These are phyloP conservation scores for Drosophila peninsularis DNA, from an alignment of 2,888 invertebrate genomes.

Conservation along the genomic window DNA sequence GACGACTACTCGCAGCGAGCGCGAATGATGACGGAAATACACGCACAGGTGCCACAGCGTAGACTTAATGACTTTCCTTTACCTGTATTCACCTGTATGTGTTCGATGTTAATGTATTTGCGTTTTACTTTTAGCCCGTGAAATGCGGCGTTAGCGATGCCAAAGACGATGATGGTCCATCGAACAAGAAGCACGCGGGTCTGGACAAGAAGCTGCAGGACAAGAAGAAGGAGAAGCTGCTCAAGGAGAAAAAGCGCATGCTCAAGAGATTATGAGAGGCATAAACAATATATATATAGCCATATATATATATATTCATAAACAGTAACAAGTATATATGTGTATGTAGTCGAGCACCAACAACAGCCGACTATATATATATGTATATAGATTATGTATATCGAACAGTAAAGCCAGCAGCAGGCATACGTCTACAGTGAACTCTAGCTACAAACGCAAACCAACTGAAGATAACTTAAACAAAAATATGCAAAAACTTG, in stretches of 20 bases:
- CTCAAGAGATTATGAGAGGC: constrained; percentile 92
- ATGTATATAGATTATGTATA: not conserved
- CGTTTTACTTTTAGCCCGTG: constrained; percentile 84
- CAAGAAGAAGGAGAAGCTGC: constrained; percentile 88
- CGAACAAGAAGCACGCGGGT: constrained; percentile 93
- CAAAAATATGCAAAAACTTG: constrained; percentile 3
- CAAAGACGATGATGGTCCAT: constrained; percentile 88
- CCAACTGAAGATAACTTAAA: constrained; percentile 7
- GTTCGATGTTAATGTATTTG: not conserved
- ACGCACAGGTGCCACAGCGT: constrained; percentile 88
- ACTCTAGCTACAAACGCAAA: constrained; percentile 8
- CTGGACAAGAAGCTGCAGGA: constrained; percentile 90
- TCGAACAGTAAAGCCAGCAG: constrained; percentile 18
- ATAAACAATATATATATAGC: constrained; percentile 29
- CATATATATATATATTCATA: not conserved
- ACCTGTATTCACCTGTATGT: too few species aligned
- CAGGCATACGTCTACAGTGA: constrained; percentile 65
- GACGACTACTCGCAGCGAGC: constrained; percentile 95
- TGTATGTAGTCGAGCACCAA: not conserved
- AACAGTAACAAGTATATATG: not conserved
- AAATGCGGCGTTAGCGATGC: constrained; percentile 83
- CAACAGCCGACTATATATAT: constrained; percentile 1
- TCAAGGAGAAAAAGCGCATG: constrained; percentile 94
- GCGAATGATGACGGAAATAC: constrained; percentile 96
- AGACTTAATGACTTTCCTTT: not conserved